These are phyloP conservation scores for Falco concolor DNA, from an alignment of 2,797 vertebrate species.

Conservation along the genomic window DNA sequence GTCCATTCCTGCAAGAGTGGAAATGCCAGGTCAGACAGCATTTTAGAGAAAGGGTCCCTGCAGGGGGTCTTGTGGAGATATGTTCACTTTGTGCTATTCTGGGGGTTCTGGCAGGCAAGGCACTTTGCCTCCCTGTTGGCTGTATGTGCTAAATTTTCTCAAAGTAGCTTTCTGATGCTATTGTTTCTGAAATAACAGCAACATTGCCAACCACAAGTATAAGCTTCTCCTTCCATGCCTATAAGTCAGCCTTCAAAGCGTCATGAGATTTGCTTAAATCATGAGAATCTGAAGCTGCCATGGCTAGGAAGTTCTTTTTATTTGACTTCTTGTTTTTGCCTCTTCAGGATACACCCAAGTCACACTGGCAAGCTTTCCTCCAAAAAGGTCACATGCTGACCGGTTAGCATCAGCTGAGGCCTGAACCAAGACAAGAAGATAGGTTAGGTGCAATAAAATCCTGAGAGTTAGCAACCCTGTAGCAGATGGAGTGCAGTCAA, in stretches of 20 bases:
- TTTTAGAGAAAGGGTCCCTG: background rate
- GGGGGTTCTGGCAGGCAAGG: background rate
- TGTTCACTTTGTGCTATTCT: background rate
- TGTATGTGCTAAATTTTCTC: background rate
- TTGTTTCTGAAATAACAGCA: background rate
- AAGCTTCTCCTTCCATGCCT: background rate
- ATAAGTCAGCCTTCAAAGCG: background rate
- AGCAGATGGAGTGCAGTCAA: background rate
- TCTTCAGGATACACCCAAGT: slow-evolving; percentile 39
- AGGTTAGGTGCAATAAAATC: background rate
- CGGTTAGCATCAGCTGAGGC: slow-evolving; percentile 9
- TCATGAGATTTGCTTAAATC: slow-evolving; percentile 11
- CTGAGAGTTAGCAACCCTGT: background rate
- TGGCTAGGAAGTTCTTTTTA: background rate
- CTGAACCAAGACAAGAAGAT: background rate
- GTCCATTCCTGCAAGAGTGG: background rate
- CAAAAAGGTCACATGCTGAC: slow-evolving; percentile 26
- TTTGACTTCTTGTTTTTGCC: slow-evolving; percentile 47
- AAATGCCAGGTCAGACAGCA: background rate
- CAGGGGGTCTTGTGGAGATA: background rate
- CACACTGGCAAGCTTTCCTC: slow-evolving; percentile 23
- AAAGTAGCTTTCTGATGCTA: background rate
- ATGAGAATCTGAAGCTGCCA: slow-evolving; percentile 21
- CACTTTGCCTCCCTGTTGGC: background rate
- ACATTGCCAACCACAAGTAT: background rate